Base-by-base conservation (phyloP, 1,140 invertebrate genomes). In the Bradysia coprophila region DNA sequence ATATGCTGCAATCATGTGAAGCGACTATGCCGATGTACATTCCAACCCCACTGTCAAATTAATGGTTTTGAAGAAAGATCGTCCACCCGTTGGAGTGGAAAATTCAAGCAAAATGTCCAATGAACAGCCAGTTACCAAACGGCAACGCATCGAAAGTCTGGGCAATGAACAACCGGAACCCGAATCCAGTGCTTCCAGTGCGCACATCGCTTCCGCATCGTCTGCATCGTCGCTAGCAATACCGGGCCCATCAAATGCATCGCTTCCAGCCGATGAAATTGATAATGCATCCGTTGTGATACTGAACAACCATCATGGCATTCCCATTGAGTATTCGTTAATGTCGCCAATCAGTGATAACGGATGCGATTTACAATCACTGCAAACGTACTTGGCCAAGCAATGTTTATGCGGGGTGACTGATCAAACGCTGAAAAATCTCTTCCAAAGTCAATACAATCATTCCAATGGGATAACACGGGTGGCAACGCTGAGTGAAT, bases 371-470 rank as follows among this genome's bases (percentile, higher is more conserved):
- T 19, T 15, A 20, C 19, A 8, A 13, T 8, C 13, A 34, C 57
- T 73, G 63, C 63, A 81, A 68, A 62, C 72, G 56, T 73, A 68
- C 34, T 61, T 81, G 28, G 68, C 79, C 37, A 70, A 69, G 34
- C 79, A 84, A 52, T 87, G 82, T 56, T 63, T 87, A 39, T 87
- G 82, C 61, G 71, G 72, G n/a, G 66, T 82, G 31, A 69, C 78
- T 11, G 78, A 83, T 48, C 70, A 69, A 45, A 67, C 70, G 44
- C 53, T 85, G 18, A 58, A 71, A 5, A 75, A 76, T 52, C 72
- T 79, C 0, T 83, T 84, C 51, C 73, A 75, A 45, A 71, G 67
- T 42, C 67, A 73, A 38, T 65, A 73, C 32, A 67, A 70, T 40
- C 69, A 59, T 8, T 50, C 50, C 3, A 63, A 68, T 48, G 65